These are phyloP conservation scores for Beris chalybata DNA, from an alignment of 2,888 invertebrate genomes.

Conservation along the genomic window DNA sequence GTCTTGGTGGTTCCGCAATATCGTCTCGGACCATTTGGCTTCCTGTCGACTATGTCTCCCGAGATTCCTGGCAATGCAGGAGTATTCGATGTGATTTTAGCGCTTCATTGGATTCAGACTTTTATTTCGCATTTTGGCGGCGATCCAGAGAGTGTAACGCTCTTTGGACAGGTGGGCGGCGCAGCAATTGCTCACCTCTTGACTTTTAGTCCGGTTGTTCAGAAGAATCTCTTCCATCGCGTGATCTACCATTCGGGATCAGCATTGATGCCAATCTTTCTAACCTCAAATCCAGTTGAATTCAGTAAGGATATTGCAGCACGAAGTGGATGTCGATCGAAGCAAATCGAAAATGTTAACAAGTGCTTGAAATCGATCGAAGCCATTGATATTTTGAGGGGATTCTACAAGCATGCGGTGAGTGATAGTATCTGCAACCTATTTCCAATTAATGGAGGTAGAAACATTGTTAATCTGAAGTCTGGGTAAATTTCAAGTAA, in stretches of 20 bases:
- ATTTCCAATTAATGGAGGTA: conserved; percentile 11
- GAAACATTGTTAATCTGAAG: too few relatives aligned
- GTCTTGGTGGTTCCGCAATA: conserved; percentile 59
- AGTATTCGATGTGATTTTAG: conserved; percentile 58
- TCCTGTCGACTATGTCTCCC: conserved; percentile 58
- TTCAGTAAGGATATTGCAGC: conserved; percentile 54
- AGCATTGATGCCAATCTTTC: conserved; percentile 58
- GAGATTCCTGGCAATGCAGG: conserved; percentile 61
- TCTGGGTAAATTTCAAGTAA: too few relatives aligned
- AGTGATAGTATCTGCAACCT: too few relatives aligned
- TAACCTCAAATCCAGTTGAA: conserved; percentile 56
- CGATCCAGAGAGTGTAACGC: conserved; percentile 56
- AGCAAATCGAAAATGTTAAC: conserved; percentile 48
- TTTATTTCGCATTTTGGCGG: conserved; percentile 60
- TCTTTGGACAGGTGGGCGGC: conserved; percentile 61
- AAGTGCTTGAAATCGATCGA: conserved; percentile 49
- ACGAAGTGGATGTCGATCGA: conserved; percentile 46
- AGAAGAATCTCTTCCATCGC: conserved; percentile 57
- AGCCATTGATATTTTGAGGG: conserved; percentile 46
- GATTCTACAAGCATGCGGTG: conserved; percentile 51
- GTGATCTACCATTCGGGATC: conserved; percentile 61
- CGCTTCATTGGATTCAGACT: conserved; percentile 58
- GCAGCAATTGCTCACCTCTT: conserved; percentile 58
- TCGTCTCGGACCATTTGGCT: conserved; percentile 59
- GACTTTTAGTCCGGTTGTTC: conserved; percentile 54